Evolutionary conservation across 2,113 vertebrate genomes (phyloP).

Genomic region (Dicaeum eximium): DNA sequence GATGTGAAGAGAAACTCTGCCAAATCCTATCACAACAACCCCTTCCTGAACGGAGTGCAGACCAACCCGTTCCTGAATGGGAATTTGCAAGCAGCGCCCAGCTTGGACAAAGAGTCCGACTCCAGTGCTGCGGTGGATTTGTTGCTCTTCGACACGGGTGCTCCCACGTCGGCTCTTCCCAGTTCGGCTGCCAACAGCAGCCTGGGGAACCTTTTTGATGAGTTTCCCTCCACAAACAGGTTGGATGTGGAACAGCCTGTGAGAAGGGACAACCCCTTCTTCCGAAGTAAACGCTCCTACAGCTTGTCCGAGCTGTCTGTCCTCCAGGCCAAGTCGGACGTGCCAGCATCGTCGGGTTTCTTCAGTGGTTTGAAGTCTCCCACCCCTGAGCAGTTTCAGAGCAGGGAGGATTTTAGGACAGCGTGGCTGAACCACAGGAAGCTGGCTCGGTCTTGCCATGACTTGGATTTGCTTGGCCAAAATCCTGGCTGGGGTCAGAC

Average conservation of each 20-base stretch:
- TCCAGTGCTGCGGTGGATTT: slow-evolving; percentile 71
- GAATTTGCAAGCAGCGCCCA: slow-evolving; percentile 34
- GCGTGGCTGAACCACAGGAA: slow-evolving; percentile 95
- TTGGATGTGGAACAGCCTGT: slow-evolving; percentile 59
- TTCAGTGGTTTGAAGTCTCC: slow-evolving; percentile 88
- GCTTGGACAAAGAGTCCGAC: slow-evolving; percentile 67
- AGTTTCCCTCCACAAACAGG: slow-evolving; percentile 54
- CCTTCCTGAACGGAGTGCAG: slow-evolving; percentile 81
- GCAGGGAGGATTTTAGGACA: slow-evolving; percentile 91
- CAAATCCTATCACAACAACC: slow-evolving; percentile 78
- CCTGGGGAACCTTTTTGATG: slow-evolving; percentile 72
- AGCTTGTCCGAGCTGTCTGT: slow-evolving; percentile 93
- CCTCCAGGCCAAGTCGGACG: slow-evolving; percentile 81
- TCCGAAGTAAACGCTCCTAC: slow-evolving; percentile 94
- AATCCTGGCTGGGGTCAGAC: slow-evolving; percentile 98
- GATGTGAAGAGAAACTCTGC: slow-evolving; percentile 64
- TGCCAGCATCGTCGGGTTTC: slow-evolving; percentile 65
- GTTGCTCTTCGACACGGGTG: slow-evolving; percentile 79
- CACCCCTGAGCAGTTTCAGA: slow-evolving; percentile 92
- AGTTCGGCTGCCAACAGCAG: slow-evolving; percentile 62
- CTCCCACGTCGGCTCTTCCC: slow-evolving; percentile 18
- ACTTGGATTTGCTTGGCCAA: slow-evolving; percentile 90
- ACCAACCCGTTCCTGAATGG: slow-evolving; percentile 90
- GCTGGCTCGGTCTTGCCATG: slow-evolving; percentile 92
- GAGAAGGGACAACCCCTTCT: slow-evolving; percentile 89